Percentiles rank a stretch among this genome's conserved stretches.
These are phyloP conservation scores for Girardinichthys multiradiatus DNA, from an alignment of 2,113 vertebrate species.

Conservation along the genomic window DNA sequence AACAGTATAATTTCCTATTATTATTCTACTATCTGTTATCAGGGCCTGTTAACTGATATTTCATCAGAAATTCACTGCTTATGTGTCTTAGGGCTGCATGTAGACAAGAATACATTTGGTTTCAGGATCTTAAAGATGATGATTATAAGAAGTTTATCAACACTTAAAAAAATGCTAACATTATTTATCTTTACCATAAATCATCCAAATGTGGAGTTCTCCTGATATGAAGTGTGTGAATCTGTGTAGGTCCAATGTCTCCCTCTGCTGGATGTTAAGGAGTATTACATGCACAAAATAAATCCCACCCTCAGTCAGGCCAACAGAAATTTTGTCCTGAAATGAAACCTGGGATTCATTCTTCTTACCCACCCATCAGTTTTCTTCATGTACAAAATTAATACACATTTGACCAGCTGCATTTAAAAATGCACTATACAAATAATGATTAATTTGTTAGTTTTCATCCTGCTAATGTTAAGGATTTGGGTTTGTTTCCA, in stretches of 20 bases:
- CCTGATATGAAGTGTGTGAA: background rate
- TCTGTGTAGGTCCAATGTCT: background rate
- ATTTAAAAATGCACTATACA: too few species aligned
- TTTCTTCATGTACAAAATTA: too few species aligned
- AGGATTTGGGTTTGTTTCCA: too few species aligned
- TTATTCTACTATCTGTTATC: conserved; percentile 9
- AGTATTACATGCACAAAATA: background rate
- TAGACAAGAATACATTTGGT: background rate
- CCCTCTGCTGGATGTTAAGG: conserved; percentile 1
- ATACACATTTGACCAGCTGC: too few species aligned
- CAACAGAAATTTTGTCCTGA: background rate
- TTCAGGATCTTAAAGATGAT: background rate
- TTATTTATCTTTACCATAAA: background rate
- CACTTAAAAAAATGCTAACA: background rate
- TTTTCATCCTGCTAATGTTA: too few species aligned
- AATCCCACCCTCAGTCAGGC: background rate
- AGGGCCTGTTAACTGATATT: conserved; percentile 17
- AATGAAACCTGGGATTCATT: background rate
- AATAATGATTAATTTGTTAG: too few species aligned
- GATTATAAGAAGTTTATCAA: background rate
- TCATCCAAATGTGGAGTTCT: background rate
- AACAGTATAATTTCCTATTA: conserved; percentile 52
- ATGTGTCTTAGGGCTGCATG: background rate
- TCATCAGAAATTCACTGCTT: conserved; percentile 44
- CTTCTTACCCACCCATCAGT: too few species aligned